These are phyloP conservation scores for Cebus imitator DNA, from an alignment of 2,113 vertebrate genomes.

Conservation along the genomic window DNA sequence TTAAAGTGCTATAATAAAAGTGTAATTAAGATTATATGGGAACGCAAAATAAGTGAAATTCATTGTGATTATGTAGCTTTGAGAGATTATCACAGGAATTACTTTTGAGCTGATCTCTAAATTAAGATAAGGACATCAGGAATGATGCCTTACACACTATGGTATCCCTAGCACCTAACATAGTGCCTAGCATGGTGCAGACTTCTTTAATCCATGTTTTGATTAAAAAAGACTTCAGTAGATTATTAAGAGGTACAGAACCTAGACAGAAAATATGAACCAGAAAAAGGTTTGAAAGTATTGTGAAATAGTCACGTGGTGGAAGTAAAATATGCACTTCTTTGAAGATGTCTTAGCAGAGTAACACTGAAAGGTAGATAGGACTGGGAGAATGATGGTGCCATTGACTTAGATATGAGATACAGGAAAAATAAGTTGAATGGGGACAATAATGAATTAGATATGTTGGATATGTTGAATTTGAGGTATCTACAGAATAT, in stretches of 20 bases:
- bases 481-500: background rate
- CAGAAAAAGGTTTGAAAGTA: background rate
- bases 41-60: background rate
- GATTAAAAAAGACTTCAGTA: background rate
- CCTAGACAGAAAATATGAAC: background rate
- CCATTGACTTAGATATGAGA: background rate
- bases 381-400: background rate
- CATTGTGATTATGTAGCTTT: background rate
- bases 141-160: background rate
- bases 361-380: background rate
- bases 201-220: background rate
- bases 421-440: background rate
- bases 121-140: background rate
- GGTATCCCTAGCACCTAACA: background rate
- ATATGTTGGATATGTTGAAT: background rate
- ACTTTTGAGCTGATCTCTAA: background rate
- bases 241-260: background rate
- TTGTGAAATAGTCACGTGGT: background rate
- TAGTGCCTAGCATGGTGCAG: background rate
- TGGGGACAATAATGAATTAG: background rate
- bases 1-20: background rate
- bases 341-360: background rate
- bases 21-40: background rate
- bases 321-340: background rate
- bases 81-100: conserved; percentile 3